Evolutionary conservation across 2,888 invertebrate genomes (phyloP), one percentile per base, ranked within the genome.

Genomic region (Nymphalis c-album): DNA sequence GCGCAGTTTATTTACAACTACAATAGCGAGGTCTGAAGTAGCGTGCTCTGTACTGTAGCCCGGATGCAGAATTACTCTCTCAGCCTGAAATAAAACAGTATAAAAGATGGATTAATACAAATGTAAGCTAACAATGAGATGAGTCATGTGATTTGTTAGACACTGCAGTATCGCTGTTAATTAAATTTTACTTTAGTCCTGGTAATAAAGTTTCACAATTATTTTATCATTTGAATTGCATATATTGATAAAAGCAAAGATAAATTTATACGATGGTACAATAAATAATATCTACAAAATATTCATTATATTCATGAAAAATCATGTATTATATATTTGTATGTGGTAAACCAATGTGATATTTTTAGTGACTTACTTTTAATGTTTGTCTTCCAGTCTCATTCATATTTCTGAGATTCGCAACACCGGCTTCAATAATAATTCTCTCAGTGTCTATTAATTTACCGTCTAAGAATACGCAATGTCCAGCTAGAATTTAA

Each of bases 21-120:
- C 80, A n/a, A 91, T 82, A 47, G 90, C 90, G 45, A 91, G 68
- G 73, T 91, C 91, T n/a, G 89, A 81, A 1, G 89, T 88, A 1
- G 91, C 79, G 4, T 77, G 67, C 1, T 70, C 73, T 40, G 77
- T 75, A 10, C 69, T 73, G 73, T 86, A 91, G 22, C 82, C 84
- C 45, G 91, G 91, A 71, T 91, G 90, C 2, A 90, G 72, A 13
- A 90, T 80, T 35, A 90, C 76, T 74, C 83, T 75, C 60, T 79
- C 67, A 17, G 87, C 87, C 91, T 91, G 76, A 31, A 82, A 84
- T 73, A 67, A 26, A 70, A 67, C 62, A 61, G 48, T 58, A 68
- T 58, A 70, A 70, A 62, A 63, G 68, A 68, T 18, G 55, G 53
- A 69, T 67, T 67, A 67, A 71, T 71, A 60, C 22, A 53, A 63